A percentile compares a stretch with the other conserved stretches of the same genome.
phyloP scores from a whole-genome alignment of 2,797 vertebrate genomes.

The Tinamus major region DNA sequence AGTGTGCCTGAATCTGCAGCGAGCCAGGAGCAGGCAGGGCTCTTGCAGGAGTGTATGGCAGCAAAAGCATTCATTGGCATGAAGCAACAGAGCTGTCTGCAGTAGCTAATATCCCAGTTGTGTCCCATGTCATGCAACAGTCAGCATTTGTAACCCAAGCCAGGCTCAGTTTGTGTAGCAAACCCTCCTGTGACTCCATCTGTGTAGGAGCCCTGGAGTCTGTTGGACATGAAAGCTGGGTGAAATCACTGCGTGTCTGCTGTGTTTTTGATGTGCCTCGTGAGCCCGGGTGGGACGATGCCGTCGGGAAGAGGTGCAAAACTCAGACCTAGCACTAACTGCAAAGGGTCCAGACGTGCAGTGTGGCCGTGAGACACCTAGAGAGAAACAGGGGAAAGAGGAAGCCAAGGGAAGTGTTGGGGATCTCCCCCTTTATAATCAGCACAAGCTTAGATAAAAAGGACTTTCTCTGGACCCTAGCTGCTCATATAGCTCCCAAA shows the following conservation, averaged over 20 bases:
- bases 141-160: constrained; percentile 56
- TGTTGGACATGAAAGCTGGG: constrained; percentile 6
- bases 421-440: background rate
- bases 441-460: background rate
- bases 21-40: background rate
- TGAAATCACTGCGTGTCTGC: fast-evolving
- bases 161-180: constrained; percentile 53
- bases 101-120: constrained; percentile 43
- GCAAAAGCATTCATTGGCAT: constrained; percentile 69
- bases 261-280: background rate
- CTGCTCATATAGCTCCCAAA: background rate
- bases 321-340: background rate
- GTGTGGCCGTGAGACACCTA: fast-evolving
- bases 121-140: constrained; percentile 57
- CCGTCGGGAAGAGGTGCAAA: background rate
- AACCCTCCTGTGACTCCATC: constrained; percentile 10
- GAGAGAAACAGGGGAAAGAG: background rate
- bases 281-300: fast-evolving
- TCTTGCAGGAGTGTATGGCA: background rate
- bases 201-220: background rate
- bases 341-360: fast-evolving
- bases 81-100: constrained; percentile 68
- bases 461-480: background rate
- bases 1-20: constrained; percentile 67
- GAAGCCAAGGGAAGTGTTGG: fast-evolving